Percentiles rank a stretch among this genome's conserved stretches.
These are phyloP conservation scores for Poecilobothrus nobilitatus DNA, from an alignment of 2,888 invertebrate genomes.

Conservation along the genomic window DNA sequence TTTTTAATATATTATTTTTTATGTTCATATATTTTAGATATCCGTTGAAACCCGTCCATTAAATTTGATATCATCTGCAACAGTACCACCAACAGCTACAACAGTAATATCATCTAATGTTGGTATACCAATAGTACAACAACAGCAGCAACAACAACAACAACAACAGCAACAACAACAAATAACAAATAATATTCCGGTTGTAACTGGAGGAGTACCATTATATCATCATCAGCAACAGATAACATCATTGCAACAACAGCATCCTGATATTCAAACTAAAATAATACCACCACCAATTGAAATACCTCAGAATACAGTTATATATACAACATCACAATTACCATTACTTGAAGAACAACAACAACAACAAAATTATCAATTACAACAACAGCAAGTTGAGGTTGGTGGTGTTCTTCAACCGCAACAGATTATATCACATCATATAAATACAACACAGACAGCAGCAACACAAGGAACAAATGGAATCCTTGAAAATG, in stretches of 20 bases:
- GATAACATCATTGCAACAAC: not conserved
- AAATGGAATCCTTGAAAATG: conserved; percentile 39
- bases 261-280: conserved; percentile 24
- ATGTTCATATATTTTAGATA: conserved; percentile 26
- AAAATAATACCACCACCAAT: conserved; percentile 39
- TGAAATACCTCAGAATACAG: conserved; percentile 30
- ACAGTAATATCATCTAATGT: conserved; percentile 7
- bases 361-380: conserved; percentile 9
- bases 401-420: conserved; percentile 15
- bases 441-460: conserved; percentile 25
- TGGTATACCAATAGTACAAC: not conserved
- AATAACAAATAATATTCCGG: not conserved
- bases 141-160: not conserved
- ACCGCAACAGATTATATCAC: conserved; percentile 25
- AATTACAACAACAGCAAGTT: not conserved
- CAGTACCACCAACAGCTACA: conserved; percentile 8
- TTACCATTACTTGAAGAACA: not conserved
- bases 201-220: not conserved
- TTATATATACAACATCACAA: conserved; percentile 23
- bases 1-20: not conserved
- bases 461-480: conserved; percentile 24
- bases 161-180: not conserved
- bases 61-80: conserved; percentile 17
- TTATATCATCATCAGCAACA: not conserved
- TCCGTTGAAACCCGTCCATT: conserved; percentile 40